These are phyloP conservation scores for Mystacides longicornis DNA, from an alignment of 2,888 invertebrate species.

Conservation along the genomic window DNA sequence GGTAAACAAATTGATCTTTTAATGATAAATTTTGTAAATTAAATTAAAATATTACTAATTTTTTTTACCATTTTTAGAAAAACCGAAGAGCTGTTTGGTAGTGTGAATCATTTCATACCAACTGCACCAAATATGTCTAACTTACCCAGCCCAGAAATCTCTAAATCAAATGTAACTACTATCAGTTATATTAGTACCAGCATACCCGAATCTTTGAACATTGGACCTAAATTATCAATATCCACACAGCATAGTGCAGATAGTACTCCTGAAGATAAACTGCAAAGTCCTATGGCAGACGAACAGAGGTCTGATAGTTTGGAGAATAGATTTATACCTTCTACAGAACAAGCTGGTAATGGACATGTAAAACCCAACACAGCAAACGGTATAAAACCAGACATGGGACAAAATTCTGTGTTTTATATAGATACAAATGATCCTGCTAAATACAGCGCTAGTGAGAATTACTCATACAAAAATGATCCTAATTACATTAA, in stretches of 20 bases:
- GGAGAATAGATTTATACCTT: constrained; percentile 23
- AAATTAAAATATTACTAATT: background rate
- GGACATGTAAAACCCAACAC: background rate
- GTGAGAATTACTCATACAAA: constrained; percentile 19
- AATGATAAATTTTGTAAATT: background rate
- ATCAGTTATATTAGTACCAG: constrained; percentile 23
- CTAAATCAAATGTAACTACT: constrained; percentile 29
- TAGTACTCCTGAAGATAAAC: constrained; percentile 14
- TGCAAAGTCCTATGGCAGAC: constrained; percentile 8
- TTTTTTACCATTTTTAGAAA: constrained; percentile 35
- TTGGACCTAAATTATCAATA: constrained; percentile 21
- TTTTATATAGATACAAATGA: constrained; percentile 13
- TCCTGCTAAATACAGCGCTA: background rate
- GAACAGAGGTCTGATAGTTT: constrained; percentile 22
- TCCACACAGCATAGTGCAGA: constrained; percentile 24
- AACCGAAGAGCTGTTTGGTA: constrained; percentile 55
- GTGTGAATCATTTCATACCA: constrained; percentile 47
- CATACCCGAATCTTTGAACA: constrained; percentile 17
- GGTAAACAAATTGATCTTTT: constrained; percentile 30
- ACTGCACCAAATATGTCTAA: constrained; percentile 34
- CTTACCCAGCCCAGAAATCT: constrained; percentile 34
- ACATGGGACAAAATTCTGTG: constrained; percentile 7
- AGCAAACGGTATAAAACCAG: constrained; percentile 10
- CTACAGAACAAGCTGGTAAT: constrained; percentile 8
- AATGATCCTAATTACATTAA: constrained; percentile 26